Percentiles rank a stretch among this genome's conserved stretches.
Conservation (phyloP, 1,140 invertebrate genomes). For the Drosophila rhopaloa region DNA sequence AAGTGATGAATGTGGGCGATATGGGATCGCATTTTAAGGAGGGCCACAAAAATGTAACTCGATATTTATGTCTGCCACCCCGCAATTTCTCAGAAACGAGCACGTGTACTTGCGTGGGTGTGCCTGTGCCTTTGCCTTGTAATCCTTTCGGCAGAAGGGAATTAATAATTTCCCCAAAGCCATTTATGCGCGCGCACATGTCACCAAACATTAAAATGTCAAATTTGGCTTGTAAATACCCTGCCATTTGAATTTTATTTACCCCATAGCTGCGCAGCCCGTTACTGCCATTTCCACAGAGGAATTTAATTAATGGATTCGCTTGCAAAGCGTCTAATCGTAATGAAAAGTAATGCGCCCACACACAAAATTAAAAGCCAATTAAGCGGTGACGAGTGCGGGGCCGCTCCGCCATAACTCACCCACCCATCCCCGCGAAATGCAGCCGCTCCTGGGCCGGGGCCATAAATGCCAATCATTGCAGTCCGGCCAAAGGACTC, state of each 20-base stretch:
- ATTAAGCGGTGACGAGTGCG: conserved; percentile 36
- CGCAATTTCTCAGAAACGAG: conserved; percentile 8
- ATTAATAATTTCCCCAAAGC: conserved; percentile 23
- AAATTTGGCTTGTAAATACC: conserved; percentile 50
- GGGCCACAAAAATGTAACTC: conserved; percentile 29
- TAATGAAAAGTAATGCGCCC: conserved; percentile 43
- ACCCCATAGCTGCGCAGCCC: too few relatives aligned
- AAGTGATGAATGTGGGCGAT: conserved; percentile 17
- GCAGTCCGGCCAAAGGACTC: conserved; percentile 33
- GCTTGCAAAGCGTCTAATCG: conserved; percentile 31
- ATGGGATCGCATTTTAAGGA: conserved; percentile 18
- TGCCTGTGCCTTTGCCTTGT: conserved; percentile 4
- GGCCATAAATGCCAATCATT: conserved; percentile 68
- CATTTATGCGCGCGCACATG: conserved; percentile 38
- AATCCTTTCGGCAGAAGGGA: conserved; percentile 44
- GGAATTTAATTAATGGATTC: conserved; percentile 50
- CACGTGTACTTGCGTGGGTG: neutral
- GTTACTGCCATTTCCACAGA: neutral
- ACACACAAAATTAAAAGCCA: conserved; percentile 55
- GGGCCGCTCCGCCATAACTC: conserved; percentile 33
- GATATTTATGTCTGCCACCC: conserved; percentile 47
- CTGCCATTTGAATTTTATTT: conserved; percentile 46
- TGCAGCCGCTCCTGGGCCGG: conserved; percentile 8
- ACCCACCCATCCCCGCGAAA: neutral
- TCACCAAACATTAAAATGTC: conserved; percentile 45